Evolutionary conservation across 1,140 invertebrate genomes (phyloP).

Genomic region (Harlomillsia oculata): DNA sequence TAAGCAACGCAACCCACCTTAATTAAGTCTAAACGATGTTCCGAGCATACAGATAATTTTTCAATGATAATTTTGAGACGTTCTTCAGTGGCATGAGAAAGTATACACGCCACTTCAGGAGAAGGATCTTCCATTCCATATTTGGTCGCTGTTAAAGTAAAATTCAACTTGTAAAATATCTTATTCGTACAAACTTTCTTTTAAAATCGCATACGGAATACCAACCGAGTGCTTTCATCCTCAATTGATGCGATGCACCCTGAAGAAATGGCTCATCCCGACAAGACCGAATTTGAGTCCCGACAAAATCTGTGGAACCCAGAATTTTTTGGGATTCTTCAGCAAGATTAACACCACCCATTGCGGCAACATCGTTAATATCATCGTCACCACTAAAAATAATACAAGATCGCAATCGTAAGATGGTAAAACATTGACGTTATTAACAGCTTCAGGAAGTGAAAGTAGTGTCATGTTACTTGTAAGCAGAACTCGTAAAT

Average conservation of each 20-base stretch:
- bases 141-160: conserved; percentile 50
- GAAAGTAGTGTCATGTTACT: conserved; percentile 37
- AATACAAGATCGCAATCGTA: too few species aligned
- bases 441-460: too few species aligned
- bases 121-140: conserved; percentile 79
- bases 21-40: conserved; percentile 83
- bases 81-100: conserved; percentile 93
- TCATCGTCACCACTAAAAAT: conserved; percentile 69
- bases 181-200: not conserved
- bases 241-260: conserved; percentile 61
- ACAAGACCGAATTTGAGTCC: conserved; percentile 88
- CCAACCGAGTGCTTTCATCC: conserved; percentile 67
- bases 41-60: conserved; percentile 85
- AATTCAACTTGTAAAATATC: not conserved
- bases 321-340: conserved; percentile 93
- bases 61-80: conserved; percentile 82
- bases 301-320: conserved; percentile 87
- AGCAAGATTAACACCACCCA: conserved; percentile 96
- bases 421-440: too few species aligned
- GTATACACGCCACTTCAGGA: conserved; percentile 75
- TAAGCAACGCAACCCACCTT: conserved; percentile 52
- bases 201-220: conserved; percentile 41
- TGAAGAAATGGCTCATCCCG: conserved; percentile 89
- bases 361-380: conserved; percentile 96
- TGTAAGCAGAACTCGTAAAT: conserved; percentile 47